Evolutionary conservation across 2,797 vertebrate species (phyloP).

Genomic region (Thamnophis elegans): DNA sequence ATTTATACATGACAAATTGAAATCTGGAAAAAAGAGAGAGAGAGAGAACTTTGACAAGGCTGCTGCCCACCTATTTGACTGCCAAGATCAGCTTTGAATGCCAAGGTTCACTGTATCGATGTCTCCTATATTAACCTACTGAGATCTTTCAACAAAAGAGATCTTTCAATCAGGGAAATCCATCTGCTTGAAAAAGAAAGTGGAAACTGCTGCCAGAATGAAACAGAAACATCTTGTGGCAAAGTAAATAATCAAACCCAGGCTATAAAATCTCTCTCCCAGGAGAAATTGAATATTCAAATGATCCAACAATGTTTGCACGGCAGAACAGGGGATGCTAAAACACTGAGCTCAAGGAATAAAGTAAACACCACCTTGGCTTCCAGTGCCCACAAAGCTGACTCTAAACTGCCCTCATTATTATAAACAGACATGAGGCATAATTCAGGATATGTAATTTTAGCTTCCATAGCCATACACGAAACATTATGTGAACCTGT

Average conservation of each 20-base stretch:
- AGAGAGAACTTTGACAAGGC: neutral
- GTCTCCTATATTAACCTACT: neutral
- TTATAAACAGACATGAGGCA: slow-evolving; percentile 37
- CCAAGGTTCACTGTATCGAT: neutral
- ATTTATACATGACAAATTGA: neutral
- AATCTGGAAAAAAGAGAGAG: neutral
- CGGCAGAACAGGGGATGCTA: slow-evolving; percentile 12
- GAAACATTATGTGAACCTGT: slow-evolving; percentile 27
- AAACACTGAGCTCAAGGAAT: slow-evolving; percentile 31
- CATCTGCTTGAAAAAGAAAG: slow-evolving; percentile 31
- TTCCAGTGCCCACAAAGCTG: slow-evolving; percentile 29
- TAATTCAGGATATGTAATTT: slow-evolving; percentile 33
- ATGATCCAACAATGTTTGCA: slow-evolving; percentile 28
- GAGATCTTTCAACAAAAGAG: slow-evolving; percentile 9
- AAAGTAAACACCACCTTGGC: slow-evolving; percentile 4
- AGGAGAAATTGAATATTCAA: slow-evolving; percentile 33
- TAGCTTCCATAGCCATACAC: slow-evolving; percentile 29
- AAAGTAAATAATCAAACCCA: slow-evolving; percentile 2
- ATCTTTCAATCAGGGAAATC: slow-evolving; percentile 21
- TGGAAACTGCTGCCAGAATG: slow-evolving; percentile 7
- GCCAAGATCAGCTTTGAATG: neutral
- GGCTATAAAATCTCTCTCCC: slow-evolving; percentile 18
- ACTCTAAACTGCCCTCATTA: slow-evolving; percentile 43
- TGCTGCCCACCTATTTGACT: neutral
- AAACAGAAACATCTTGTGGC: slow-evolving; percentile 20